Conservation (phyloP, 2,888 invertebrate species). For the Aphidius colemani region DNA sequence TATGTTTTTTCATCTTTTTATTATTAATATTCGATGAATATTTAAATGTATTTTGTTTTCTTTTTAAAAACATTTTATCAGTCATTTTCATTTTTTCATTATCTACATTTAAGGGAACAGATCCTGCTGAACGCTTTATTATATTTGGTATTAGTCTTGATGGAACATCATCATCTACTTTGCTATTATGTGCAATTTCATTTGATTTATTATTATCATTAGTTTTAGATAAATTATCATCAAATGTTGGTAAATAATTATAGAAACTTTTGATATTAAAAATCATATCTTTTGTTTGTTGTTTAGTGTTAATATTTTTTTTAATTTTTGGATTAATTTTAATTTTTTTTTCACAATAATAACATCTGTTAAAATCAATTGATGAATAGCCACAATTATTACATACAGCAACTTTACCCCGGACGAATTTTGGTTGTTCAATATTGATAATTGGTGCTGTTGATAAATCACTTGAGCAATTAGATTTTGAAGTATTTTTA, state of each 20-base stretch:
- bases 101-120: no score
- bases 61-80: no score
- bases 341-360: conserved; percentile 73
- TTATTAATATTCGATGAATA: no score
- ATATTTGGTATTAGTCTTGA: no score
- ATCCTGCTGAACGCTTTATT: no score
- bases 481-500: conserved; percentile 34
- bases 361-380: conserved; percentile 78
- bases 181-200: no score
- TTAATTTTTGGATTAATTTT: conserved; percentile 72
- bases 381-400: conserved; percentile 77
- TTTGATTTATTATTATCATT: no score
- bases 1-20: no score
- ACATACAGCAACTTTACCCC: conserved; percentile 73
- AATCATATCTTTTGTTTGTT: conserved; percentile 40
- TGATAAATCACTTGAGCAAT: conserved; percentile 17
- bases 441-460: conserved; percentile 33
- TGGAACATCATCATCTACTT: no score
- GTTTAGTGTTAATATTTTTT: conserved; percentile 32
- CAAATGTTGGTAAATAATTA: not conserved
- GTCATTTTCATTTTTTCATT: no score
- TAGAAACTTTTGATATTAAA: conserved; percentile 35
- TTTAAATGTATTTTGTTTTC: no score
- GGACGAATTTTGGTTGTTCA: conserved; percentile 66
- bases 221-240: no score